These are phyloP conservation scores for Sminthurides bifidus DNA, from an alignment of 1,140 invertebrate species.

Conservation along the genomic window DNA sequence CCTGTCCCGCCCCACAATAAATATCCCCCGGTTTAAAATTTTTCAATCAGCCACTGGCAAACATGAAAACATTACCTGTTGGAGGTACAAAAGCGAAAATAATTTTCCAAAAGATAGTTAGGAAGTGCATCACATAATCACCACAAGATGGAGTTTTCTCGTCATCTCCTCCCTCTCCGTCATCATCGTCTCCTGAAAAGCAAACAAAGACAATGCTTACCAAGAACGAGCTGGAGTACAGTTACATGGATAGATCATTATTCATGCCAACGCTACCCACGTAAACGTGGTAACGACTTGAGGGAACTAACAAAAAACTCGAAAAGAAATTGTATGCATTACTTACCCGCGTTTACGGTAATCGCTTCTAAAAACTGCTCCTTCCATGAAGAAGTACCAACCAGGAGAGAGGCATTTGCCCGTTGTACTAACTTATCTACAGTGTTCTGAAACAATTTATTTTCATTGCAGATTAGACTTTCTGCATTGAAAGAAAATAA, in stretches of 20 bases:
- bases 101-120: constrained; percentile 96
- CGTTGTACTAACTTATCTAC: constrained; percentile 64
- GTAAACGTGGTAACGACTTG: too few species aligned
- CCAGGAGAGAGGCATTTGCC: constrained; percentile 82
- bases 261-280: too few species aligned
- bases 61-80: constrained; percentile 55
- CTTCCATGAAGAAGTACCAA: constrained; percentile 94
- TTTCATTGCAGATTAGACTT: too few species aligned
- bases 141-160: constrained; percentile 59
- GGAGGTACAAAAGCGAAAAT: constrained; percentile 95
- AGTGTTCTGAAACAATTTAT: constrained; percentile 29
- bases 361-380: constrained; percentile 96
- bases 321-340: neutral
- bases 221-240: neutral
- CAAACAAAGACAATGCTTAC: neutral
- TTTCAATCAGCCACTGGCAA: too few species aligned
- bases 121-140: constrained; percentile 91
- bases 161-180: constrained; percentile 44
- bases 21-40: too few species aligned
- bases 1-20: too few species aligned
- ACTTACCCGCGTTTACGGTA: constrained; percentile 76
- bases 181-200: constrained; percentile 37
- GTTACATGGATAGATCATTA: constrained; percentile 1
- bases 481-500: too few species aligned
- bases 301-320: neutral